phyloP scores from a whole-genome alignment of 92 coral and sea anemone species.

The Pocillopora meandrina region DNA sequence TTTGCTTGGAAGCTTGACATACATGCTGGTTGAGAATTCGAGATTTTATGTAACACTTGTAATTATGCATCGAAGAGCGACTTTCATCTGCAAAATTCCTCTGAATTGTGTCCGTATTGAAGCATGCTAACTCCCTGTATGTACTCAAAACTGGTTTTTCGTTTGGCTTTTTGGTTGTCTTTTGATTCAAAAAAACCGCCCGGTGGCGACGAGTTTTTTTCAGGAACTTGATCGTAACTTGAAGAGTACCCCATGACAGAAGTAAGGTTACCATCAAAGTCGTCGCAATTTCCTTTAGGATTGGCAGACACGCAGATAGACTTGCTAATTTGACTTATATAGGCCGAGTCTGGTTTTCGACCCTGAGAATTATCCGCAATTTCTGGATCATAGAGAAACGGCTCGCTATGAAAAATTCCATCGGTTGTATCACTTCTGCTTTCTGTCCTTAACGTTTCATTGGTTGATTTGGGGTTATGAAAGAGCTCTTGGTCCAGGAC shows the following conservation, averaged over 20 bases:
- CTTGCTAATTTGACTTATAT: conserved; percentile 8
- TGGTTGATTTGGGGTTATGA: neutral
- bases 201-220: neutral
- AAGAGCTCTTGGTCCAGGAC: neutral
- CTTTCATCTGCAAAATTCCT: neutral
- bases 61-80: too few relatives aligned
- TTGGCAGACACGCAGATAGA: neutral
- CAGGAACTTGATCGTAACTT: neutral
- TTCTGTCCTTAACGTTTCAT: neutral
- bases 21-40: too few relatives aligned
- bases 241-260: neutral
- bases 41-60: too few relatives aligned
- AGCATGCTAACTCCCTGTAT: conserved; percentile 32
- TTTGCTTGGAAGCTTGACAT: too few relatives aligned
- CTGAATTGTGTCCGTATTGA: conserved; percentile 8
- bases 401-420: neutral
- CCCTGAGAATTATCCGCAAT: neutral
- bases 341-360: conserved; percentile 26
- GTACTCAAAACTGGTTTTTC: conserved; percentile 38
- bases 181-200: conserved; percentile 7
- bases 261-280: neutral
- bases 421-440: neutral
- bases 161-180: conserved; percentile 7
- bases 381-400: neutral
- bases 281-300: neutral